A percentile compares a stretch with the other conserved stretches of the same genome.
These are phyloP conservation scores for Linepithema humile DNA, from an alignment of 1,140 invertebrate species.

Conservation along the genomic window DNA sequence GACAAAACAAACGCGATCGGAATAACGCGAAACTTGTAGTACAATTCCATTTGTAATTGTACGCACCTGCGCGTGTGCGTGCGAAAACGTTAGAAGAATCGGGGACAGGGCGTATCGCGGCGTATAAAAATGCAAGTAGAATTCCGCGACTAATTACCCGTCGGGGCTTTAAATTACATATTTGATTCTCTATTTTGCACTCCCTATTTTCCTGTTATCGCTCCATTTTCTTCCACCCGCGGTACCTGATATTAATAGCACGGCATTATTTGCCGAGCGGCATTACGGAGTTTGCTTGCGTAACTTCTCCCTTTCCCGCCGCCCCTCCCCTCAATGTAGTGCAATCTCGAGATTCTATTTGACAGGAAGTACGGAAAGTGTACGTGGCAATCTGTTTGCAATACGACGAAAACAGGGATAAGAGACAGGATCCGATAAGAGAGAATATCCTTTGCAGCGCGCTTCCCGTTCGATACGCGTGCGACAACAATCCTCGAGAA, in stretches of 20 bases:
- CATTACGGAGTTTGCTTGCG: slow-evolving; percentile 25
- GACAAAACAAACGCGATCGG: background rate
- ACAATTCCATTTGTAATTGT: background rate
- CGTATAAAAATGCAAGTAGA: background rate
- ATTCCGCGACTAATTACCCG: too few relatives aligned
- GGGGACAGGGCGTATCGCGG: too few relatives aligned
- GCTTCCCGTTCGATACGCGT: background rate
- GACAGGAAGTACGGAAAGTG: background rate
- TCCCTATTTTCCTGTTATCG: background rate
- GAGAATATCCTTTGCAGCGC: background rate
- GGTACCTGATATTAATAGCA: background rate
- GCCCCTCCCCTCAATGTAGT: background rate
- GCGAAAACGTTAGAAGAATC: background rate
- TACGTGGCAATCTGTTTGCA: background rate
- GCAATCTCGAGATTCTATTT: slow-evolving; percentile 26
- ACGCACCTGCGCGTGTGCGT: background rate
- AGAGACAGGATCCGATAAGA: background rate
- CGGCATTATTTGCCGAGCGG: slow-evolving; percentile 19
- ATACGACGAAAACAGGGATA: background rate
- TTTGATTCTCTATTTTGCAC: background rate
- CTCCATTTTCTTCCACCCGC: background rate
- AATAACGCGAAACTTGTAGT: background rate
- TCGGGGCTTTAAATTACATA: background rate
- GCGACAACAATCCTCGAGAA: background rate
- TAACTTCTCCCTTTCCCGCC: background rate